Evolutionary conservation across 1,140 invertebrate genomes (phyloP), one percentile per base, ranked within the genome.

Genomic region (Drosophila mauritiana): DNA sequence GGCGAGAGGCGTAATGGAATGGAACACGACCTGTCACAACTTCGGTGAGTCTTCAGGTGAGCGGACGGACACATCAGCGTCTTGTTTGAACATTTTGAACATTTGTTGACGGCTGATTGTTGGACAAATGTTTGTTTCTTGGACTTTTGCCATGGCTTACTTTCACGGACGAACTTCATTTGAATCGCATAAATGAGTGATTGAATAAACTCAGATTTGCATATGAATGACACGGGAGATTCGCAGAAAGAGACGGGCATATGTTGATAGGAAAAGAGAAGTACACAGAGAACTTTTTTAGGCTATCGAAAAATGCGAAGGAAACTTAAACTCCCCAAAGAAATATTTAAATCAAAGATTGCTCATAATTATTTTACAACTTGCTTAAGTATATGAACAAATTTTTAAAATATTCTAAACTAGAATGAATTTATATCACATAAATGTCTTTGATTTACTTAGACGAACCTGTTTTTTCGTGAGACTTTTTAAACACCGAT

Each of bases 121-220:
- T 75, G 62, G 53, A 57, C 73, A 76, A 76, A 76, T 76, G 73
- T 76, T 76, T 46, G 36, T 27, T 42, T 20, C 72, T 74, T 58
- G 49, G 72, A 64, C 57, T 73, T 31, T 72, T 36, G 57, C 49
- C 49, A 39, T 73, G 61, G 52, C 73, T 76, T 76, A 76, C 73
- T 76, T 75, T 76, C 73, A 76, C 72, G 51, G 52, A 52, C 67
- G 39, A 12, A 48, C 69, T 73, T 52, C 45, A 22, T 40, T 61
- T 74, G 72, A 74, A 74, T 76, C 62, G 61, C 53, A 74, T 76
- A 48, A 67, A 76, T 76, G 73, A 48, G 54, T 75, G 72, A 52
- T 46, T 74, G 52, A 56, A 55, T 54, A 25, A 48, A 37, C 25
- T 43, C 36, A 22, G 40, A 31, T 55, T 74, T 54, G 58, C 57